Evolutionary conservation across 2,113 vertebrate genomes (phyloP), one percentile per base, ranked within the genome.

Genomic region (Polyodon spathula): DNA sequence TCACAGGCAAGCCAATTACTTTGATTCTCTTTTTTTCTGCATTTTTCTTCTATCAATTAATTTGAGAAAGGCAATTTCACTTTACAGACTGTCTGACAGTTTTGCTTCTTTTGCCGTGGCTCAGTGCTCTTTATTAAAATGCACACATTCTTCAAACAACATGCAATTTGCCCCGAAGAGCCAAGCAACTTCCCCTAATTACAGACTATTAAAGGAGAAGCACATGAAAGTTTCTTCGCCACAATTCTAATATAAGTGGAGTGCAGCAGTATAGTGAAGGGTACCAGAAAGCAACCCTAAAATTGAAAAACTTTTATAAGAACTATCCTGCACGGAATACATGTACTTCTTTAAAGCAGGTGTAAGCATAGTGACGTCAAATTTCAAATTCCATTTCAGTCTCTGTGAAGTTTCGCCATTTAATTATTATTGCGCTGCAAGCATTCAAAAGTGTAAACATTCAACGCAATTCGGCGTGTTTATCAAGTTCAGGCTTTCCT

Each of bases 101-200:
- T 66, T 63, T 61, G 63, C 68, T 67, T 76, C 10, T 61, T 65
- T 74, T 75, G 65, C 62, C 50, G 46, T 54, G 70, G 65, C 70
- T 75, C 55, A 27, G 53, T 63, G 61, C 75, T 72, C 65, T 71
- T 81, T 73, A 79, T 81, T 79, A 78, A 81, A 82, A 80, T 79
- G 74, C 66, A 72, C 72, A 69, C 70, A 69, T 73, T 73, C 72
- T 77, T 73, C 76, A 78, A 81, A 78, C n/a, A 67, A 52, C 58
- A 10, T 67, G 66, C 55, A 63, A 62, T 78, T 77, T 74, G 66
- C 69, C 62, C 11, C n/a, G 51, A 53, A 75, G 68, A 74, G 61
- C 40, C 55, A 61, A 56, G 66, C 60, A 63, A 64, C 40, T 56
- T 68, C 46, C 66, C 53, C 40, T 4, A 61, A 59, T 68, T 72